These are phyloP conservation scores for Mesodorylaimus sp. DNA, from an alignment of 2,888 invertebrate genomes.

Conservation along the genomic window DNA sequence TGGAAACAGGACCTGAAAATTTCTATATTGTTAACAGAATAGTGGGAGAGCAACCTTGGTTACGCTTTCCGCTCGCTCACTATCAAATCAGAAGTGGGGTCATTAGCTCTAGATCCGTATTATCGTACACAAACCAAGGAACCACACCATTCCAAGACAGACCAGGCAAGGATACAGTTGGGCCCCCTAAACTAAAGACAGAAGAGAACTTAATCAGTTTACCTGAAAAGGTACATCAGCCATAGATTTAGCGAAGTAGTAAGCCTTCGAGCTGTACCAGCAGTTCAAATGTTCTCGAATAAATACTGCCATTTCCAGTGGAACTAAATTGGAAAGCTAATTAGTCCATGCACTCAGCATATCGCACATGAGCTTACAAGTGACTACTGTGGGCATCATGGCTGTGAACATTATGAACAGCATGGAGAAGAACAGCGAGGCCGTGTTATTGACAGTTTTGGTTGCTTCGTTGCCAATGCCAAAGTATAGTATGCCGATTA, in stretches of 20 bases:
- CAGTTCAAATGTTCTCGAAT: slow-evolving; percentile 66
- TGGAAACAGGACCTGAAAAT: slow-evolving; percentile 53
- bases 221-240: slow-evolving; percentile 71
- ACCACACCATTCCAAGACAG: no score
- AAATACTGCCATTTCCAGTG: slow-evolving; percentile 58
- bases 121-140: no score
- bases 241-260: slow-evolving; percentile 56
- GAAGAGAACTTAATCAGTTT: no score
- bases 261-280: slow-evolving; percentile 68
- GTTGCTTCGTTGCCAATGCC: slow-evolving; percentile 65
- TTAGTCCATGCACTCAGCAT: background rate
- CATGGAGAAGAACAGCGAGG: slow-evolving; percentile 70
- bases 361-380: no score
- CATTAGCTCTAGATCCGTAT: no score
- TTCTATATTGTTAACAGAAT: no score
- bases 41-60: no score
- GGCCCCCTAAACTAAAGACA: no score
- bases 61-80: no score
- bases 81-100: no score
- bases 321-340: slow-evolving; percentile 44
- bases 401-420: slow-evolving; percentile 77
- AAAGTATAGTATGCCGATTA: slow-evolving; percentile 72
- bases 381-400: slow-evolving; percentile 81
- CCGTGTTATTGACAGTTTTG: slow-evolving; percentile 68
- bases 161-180: no score